Evolutionary conservation across 2,797 vertebrate species (phyloP).

Genomic region (Glossophaga mutica): DNA sequence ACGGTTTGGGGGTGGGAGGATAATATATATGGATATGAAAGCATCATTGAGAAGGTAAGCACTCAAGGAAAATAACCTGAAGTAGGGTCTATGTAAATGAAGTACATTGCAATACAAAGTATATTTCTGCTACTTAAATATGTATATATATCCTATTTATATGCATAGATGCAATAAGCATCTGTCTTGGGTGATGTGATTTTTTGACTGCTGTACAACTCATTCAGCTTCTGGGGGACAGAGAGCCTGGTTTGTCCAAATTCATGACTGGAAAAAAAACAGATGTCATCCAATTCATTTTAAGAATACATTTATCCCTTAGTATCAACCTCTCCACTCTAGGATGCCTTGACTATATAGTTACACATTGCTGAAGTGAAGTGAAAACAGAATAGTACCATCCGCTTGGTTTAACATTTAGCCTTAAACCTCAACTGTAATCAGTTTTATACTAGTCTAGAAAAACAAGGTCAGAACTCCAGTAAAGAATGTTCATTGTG

Average conservation of each 20-base stretch:
- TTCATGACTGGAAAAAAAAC: neutral
- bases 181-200: constrained; percentile 9
- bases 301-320: neutral
- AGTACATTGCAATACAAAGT: neutral
- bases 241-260: constrained; percentile 26
- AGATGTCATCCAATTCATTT: neutral
- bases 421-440: neutral
- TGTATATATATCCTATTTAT: constrained; percentile 34
- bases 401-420: neutral
- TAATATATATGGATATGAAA: neutral
- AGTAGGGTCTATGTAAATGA: neutral
- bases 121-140: constrained; percentile 26
- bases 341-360: fast-evolving
- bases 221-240: neutral
- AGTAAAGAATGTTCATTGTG: neutral
- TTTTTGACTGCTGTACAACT: constrained; percentile 36
- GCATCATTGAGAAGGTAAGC: neutral
- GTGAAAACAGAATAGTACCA: neutral
- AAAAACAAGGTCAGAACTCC: neutral
- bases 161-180: neutral
- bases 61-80: constrained; percentile 4
- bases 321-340: neutral
- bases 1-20: neutral
- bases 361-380: neutral
- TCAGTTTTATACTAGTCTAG: neutral